Evolutionary conservation across 2,113 vertebrate genomes (phyloP), one percentile per base, ranked within the genome.

Genomic region (Pterophyllum scalare): DNA sequence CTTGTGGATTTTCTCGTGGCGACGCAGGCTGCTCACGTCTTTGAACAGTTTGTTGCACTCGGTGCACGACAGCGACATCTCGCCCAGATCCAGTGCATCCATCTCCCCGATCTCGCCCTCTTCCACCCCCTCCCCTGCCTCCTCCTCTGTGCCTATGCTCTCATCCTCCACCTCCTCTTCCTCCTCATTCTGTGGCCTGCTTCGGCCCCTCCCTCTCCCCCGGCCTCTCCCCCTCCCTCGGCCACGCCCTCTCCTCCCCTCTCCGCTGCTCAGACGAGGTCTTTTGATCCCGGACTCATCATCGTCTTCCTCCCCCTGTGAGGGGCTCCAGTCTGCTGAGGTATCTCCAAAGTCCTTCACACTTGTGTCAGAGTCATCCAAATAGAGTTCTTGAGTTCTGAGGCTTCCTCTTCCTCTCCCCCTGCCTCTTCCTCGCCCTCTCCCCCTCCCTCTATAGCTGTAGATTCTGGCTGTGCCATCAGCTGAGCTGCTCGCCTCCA

Each of bases 1-100:
- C 81, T 97, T 97, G 94, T 99, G 98, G 92, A 99, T 99, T 61
- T 98, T 96, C 97, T 98, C 97, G 91, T 99, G 98, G 4, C 98
- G 94, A 3, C 97, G 96, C 80, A 99, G 96, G 89, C 98, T 99
- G 90, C 98, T 99, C 14, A 96, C 95, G 87, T 99, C 98, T 0
- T 98, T 99, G 49, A 99, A 99, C 20, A 96, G 87, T 52, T 98
- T 98, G 64, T 97, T 97, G 43, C 98, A 99, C 0, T 96, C 97
- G 85, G 95, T 97, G 91, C 98, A 99, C 15, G 93, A 95, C 87
- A 96, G 96, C 70, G 95, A 90, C 61, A 77, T 9, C 46, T 91
- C 92, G 1, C 83, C 85, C 40, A 78, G 15, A 6, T 80, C 83
- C 2, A 76, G 11, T 0, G 75, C 64, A 1, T 95, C 93, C 0